These are phyloP conservation scores for Agriopis aurantiaria DNA, from an alignment of 2,888 invertebrate species.

Conservation along the genomic window DNA sequence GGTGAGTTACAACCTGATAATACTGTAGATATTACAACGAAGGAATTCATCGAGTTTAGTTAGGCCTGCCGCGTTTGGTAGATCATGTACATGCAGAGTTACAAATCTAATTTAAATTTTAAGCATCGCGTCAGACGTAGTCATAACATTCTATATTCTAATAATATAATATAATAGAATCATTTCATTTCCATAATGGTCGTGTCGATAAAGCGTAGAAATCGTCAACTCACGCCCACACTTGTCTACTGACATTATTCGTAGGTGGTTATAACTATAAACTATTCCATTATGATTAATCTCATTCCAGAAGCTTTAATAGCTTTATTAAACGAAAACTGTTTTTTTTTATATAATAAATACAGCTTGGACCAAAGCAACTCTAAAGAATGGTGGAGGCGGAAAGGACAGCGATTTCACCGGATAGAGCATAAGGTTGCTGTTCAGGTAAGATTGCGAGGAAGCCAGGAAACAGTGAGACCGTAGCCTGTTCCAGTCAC, in stretches of 20 bases:
- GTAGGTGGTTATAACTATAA: slow-evolving; percentile 11
- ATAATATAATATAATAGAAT: slow-evolving; percentile 19
- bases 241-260: slow-evolving; percentile 26
- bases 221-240: slow-evolving; percentile 27
- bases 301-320: slow-evolving; percentile 4
- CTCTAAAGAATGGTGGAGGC: too few relatives aligned
- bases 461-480: too few relatives aligned
- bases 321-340: slow-evolving; percentile 9
- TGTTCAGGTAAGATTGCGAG: too few relatives aligned
- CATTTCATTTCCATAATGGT: slow-evolving; percentile 29
- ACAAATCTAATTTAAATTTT: slow-evolving; percentile 8
- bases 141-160: slow-evolving; percentile 13
- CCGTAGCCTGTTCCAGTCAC: too few relatives aligned
- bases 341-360: background rate
- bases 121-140: slow-evolving; percentile 7
- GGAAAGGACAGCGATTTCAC: too few relatives aligned
- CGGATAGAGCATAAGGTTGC: too few relatives aligned
- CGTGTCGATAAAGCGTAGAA: slow-evolving; percentile 22
- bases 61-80: background rate
- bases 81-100: background rate
- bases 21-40: background rate
- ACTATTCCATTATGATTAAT: slow-evolving; percentile 11
- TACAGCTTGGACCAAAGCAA: too few relatives aligned
- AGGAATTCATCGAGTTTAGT: background rate
- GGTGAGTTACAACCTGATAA: background rate